A percentile compares a stretch with the other conserved stretches of the same genome.
These are phyloP conservation scores for Drosophila orosa DNA, from an alignment of 1,140 invertebrate genomes.

Conservation along the genomic window DNA sequence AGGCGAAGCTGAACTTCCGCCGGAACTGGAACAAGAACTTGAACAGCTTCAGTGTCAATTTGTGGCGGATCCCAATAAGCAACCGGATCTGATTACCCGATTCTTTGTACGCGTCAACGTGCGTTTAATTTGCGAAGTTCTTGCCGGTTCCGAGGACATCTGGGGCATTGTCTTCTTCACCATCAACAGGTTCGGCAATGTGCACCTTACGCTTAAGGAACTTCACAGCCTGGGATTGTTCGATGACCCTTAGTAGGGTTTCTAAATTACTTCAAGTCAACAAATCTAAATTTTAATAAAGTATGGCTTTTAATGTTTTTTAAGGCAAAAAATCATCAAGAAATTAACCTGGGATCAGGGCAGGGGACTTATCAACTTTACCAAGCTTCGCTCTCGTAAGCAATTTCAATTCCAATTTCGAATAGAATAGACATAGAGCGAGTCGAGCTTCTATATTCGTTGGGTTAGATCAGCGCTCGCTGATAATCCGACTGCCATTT, in stretches of 20 bases:
- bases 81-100: background rate
- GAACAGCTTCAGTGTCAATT: background rate
- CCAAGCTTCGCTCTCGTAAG: background rate
- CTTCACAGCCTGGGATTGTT: conserved; percentile 19
- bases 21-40: background rate
- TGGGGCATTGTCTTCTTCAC: conserved; percentile 61
- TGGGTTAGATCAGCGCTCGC: background rate
- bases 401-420: background rate
- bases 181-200: conserved; percentile 31
- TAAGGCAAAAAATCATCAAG: background rate
- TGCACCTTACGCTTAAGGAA: conserved; percentile 3
- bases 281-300: background rate
- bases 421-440: background rate
- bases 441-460: background rate
- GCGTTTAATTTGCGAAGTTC: conserved; percentile 7
- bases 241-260: background rate
- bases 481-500: background rate
- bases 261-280: background rate
- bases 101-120: conserved; percentile 41
- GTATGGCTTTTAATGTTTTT: background rate
- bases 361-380: background rate
- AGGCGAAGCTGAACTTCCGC: conserved; percentile 3
- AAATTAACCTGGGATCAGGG: background rate
- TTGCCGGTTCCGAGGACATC: conserved; percentile 36
- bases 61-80: background rate